Percentiles rank a stretch among this genome's conserved stretches.
Conservation (phyloP, 2,888 invertebrate species). For the Andrena bucephala region DNA sequence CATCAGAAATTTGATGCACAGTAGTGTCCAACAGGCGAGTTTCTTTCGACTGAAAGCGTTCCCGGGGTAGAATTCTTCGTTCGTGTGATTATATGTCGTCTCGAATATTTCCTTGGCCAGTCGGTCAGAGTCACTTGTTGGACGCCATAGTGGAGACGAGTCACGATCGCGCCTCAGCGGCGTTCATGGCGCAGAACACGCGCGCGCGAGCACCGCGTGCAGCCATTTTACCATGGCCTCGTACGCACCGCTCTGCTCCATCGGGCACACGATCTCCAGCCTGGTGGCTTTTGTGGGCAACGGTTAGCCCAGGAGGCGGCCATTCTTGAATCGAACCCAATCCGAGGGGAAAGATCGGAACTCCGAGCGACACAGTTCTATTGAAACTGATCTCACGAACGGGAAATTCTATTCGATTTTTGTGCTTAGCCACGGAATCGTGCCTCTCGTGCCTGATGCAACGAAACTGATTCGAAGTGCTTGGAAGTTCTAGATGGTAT, state of each 20-base stretch:
- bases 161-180: constrained; percentile 25
- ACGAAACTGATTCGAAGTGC: no score
- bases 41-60: no score
- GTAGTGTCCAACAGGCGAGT: no score
- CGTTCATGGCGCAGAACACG: constrained; percentile 42
- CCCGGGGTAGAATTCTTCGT: no score
- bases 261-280: constrained; percentile 42
- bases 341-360: constrained; percentile 51
- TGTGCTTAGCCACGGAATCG: background rate
- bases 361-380: constrained; percentile 18
- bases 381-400: background rate
- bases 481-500: no score
- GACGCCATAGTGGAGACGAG: constrained; percentile 67
- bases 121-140: constrained; percentile 57
- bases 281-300: constrained; percentile 54
- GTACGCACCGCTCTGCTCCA: constrained; percentile 45
- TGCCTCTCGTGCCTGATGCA: background rate
- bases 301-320: constrained; percentile 55
- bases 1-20: no score
- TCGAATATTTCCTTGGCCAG: background rate
- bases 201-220: constrained; percentile 40
- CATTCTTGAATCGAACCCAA: constrained; percentile 58
- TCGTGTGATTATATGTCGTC: no score
- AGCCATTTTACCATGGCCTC: constrained; percentile 65
- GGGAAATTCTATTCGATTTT: constrained; percentile 1